Base-by-base conservation (phyloP, 1,140 invertebrate genomes). In the Saxidomus purpurata region DNA sequence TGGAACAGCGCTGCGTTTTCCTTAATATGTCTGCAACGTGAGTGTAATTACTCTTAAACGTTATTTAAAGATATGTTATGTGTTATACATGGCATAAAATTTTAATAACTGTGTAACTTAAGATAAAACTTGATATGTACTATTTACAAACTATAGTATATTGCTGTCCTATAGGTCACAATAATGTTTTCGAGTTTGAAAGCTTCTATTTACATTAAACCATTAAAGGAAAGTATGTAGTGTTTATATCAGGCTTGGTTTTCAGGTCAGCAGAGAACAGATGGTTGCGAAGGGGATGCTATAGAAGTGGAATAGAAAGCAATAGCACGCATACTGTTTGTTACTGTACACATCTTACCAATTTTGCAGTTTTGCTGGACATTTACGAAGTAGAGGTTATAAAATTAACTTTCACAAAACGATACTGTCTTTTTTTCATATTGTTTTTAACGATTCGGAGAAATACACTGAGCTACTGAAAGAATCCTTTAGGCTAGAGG, bases 11-110 rank as follows among this genome's bases (percentile, higher is more conserved):
- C 69, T 92, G 91, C 63, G 91, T 89, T 1, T 92, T 90, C 61
- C 80, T 92, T 67, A 92, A 92, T 47, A 88, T 92, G 87, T 67
- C 85, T 0, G 61, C 87, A 31, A 88, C 28, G 91, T 92, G 77
- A 89, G 77, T 79, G 49, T 17, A 0, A 43, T 36, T 38, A 22
- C 31, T 69, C 34, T 31, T 61, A 22, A 40, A 28, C 34, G 28
- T 47, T 3, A 52, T 49, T 11, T 40, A 36, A 36, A 40, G 31
- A 19, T 19, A 55, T 52, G 19, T 31, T 25, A 6, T 19, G 28
- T 8, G 43, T 47, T 17, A 40, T 74, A 6, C 28, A 28, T 63
- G 22, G 74, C 38, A 19, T n/a, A 55, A 71, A 43, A 22, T 36
- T n/a, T 36, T 34, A 69, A 17, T 38, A 52, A 6, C 19, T 34